Evolutionary conservation across 2,888 invertebrate genomes (phyloP), one percentile per base, ranked within the genome.

Genomic region (Drosophila mulleri): DNA sequence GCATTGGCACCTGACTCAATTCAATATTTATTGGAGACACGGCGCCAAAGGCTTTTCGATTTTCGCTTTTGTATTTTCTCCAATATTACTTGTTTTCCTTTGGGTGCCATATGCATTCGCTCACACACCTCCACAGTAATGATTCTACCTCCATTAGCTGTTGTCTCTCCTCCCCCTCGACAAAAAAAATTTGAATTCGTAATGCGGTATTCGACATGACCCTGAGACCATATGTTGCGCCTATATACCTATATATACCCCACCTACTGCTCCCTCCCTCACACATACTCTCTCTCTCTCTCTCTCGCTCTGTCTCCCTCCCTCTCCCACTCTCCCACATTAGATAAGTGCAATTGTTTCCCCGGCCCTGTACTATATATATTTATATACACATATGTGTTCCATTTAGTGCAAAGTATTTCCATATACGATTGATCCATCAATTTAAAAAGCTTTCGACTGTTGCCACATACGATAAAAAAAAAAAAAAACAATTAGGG

Each of bases 181-280:
- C 7, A 14, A 35, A 37, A 3, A 7, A 23, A 23, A 23, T 2
- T 23, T 23, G 60, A 54, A 47, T 68, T 54, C 16, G 45, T 37
- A 64, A 56, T n/a, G 18, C 23, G 29, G 18, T 32, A 32, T 26
- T 18, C 41, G 56, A 32, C 54, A 62, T 72, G 83, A 66, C 88
- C 83, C 83, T 83, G 88, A 75, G 65, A 65, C 67, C 88, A 88
- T 70, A 83, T 88, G 83, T 81, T 66, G 69, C 45, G 14, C 20
- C 23, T 35, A 29, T 29, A 29, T 48, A 32, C 32, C 32, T 26
- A 26, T 26, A 26, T 32, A 39, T 12, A 26, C 41, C 29, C 42
- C 37, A 14, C 14, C 45, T 35, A 32, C 20, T 12, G 5, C 50
- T 35, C 29, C 29, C 4, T 26, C 26, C 26, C 23, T 26, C 29